Evolutionary conservation across 2,113 vertebrate species (phyloP), one percentile per base, ranked within the genome.

Genomic region (Pagrus major): DNA sequence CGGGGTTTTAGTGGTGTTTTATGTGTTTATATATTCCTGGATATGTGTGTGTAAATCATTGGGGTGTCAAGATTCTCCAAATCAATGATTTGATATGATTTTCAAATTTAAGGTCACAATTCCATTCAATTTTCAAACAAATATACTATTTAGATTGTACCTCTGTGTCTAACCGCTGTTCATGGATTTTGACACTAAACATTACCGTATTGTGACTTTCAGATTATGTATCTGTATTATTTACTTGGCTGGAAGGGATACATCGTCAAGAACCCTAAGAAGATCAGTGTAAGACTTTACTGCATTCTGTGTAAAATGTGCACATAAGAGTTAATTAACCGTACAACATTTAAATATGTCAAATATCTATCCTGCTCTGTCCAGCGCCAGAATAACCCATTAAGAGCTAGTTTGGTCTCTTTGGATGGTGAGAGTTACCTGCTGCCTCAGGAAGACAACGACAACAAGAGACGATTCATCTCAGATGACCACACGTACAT

Each of bases 161-260:
- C 25, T 2, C 29, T 64, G 39, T 80, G 3, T 39, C 16, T 39
- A 49, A 42, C 11, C 18, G 14, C 2, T 16, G 10, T n/a, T 47
- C 23, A 16, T 51, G 1, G 23, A 82, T 67, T 33, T 66, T 66
- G 14, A 56, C 25, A 51, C 33, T 9, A 5, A 8, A 68, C 15
- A 65, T 76, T 9, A 23, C 3, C 72, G 4, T 76, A 2, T 61
- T n/a, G 1, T 78, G 6, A 27, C 35, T 92, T 93, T 65, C 85
- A 96, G 95, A 95, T 96, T 41, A 96, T 96, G 95, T 96, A 96
- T 61, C 64, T 96, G 90, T 96, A 96, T 80, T 96, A 96, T 85
- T 90, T 96, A 35, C 93, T 96, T 15, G 95, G 95, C 29, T 96
- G 94, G 95, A 96, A 96, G 78, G 94, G 95, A 52, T 95, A 95